Base-by-base conservation (phyloP, 1,140 invertebrate species). In the Penaeus chinensis region DNA sequence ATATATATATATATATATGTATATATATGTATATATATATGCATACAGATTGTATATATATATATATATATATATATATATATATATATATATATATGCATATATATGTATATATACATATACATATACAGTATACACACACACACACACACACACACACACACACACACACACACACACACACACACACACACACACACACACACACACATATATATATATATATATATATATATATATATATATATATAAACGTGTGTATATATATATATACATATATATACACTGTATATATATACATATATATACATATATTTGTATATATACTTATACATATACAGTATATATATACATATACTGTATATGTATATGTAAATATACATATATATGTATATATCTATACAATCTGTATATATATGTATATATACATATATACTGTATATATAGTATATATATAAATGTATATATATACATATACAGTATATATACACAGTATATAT, bases 61-160 rank as follows among this genome's bases (percentile, higher is more conserved):
- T 66, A 66, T 66, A 66, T 66, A 66, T 66, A 66, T 66, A 66
- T 66, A 66, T 24, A 66, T 66, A 66, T 24, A 66, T 24, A 66
- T 24, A 66, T 66, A 66, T 66, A 66, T 66, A 66, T 66, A 66
- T 24, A 66, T 66, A 66, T 66, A 24, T 66, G 7, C 7, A 66
- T 22, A 66, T 24, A 66, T 66, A 66, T 66, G 7, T 66, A 66
- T 66, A 66, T 66, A 66, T 66, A 66, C 3, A 66, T 66, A 66
- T 22, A 66, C 7, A 66, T 66, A 66, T 66, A 66, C 7, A 66
- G 7, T 20, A 66, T 66, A 66, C 7, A 24, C 7, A 66, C 7
- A 66, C 7, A 7, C 7, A 66, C 3, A 66, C 7, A 3, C 7
- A 66, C 7, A 66, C 7, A 66, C 7, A 3, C 24, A 66, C 7